These are phyloP conservation scores for Nowickia ferox DNA, from an alignment of 2,888 invertebrate genomes.

Conservation along the genomic window DNA sequence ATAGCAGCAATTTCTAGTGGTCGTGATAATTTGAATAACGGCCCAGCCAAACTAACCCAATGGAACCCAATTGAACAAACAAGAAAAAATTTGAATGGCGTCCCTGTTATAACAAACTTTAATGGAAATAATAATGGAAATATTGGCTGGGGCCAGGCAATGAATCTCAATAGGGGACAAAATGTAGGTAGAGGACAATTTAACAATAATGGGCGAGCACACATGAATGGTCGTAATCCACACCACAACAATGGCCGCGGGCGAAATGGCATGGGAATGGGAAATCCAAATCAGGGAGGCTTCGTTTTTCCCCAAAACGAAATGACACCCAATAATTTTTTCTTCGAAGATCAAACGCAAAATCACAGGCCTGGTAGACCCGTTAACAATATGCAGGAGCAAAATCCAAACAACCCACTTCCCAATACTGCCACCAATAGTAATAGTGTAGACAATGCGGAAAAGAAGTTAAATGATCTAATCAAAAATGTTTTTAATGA, in stretches of 20 bases:
- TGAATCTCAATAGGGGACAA: slow-evolving; percentile 20
- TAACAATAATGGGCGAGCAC: slow-evolving; percentile 33
- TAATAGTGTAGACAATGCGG: background rate
- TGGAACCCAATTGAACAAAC: slow-evolving; percentile 28
- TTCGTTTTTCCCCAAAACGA: slow-evolving; percentile 38
- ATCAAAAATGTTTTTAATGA: slow-evolving; percentile 50
- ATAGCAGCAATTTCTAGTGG: background rate
- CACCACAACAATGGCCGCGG: slow-evolving; percentile 24
- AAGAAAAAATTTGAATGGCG: background rate
- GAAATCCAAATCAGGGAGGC: slow-evolving; percentile 31
- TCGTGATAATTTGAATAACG: slow-evolving; percentile 14
- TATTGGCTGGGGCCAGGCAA: slow-evolving; percentile 7
- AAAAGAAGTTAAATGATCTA: slow-evolving; percentile 20
- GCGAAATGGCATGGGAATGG: background rate
- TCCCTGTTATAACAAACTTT: background rate
- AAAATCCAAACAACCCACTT: background rate
- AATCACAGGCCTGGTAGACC: slow-evolving; percentile 8
- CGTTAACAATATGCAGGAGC: slow-evolving; percentile 26
- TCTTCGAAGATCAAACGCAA: background rate
- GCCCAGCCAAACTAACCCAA: slow-evolving; percentile 34
- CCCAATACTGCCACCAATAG: background rate
- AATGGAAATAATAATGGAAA: slow-evolving; percentile 35
- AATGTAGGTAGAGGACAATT: slow-evolving; percentile 17
- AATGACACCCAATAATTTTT: slow-evolving; percentile 11
- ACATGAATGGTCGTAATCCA: slow-evolving; percentile 36